A percentile compares a stretch with the other conserved stretches of the same genome.
Conservation (phyloP, 2,888 invertebrate species). For the Eupithecia inturbata region DNA sequence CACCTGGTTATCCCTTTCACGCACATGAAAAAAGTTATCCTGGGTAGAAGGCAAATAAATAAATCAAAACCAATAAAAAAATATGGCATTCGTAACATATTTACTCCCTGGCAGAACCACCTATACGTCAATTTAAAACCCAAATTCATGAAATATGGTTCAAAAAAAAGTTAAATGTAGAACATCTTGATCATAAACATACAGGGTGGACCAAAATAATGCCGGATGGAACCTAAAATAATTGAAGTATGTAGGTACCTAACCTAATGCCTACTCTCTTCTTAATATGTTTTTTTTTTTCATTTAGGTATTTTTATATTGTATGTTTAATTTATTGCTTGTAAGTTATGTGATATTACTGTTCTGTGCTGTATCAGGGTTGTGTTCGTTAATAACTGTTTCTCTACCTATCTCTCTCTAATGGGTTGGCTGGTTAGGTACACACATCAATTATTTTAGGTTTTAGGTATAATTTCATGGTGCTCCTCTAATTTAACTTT, state of each 20-base stretch:
- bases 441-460: background rate
- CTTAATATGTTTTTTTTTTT: too few species aligned
- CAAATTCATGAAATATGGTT: background rate
- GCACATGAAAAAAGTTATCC: slow-evolving; percentile 39
- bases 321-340: too few species aligned
- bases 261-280: too few species aligned
- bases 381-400: too few species aligned
- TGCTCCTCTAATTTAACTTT: background rate
- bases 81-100: slow-evolving; percentile 29
- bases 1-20: slow-evolving; percentile 32
- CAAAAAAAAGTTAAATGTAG: background rate
- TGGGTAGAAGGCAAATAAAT: slow-evolving; percentile 29
- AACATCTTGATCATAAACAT: background rate
- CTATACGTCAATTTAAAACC: slow-evolving; percentile 2
- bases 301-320: too few species aligned
- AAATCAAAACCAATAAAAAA: slow-evolving; percentile 11
- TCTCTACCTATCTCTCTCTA: too few species aligned
- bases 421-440: background rate
- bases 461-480: background rate
- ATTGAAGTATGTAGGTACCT: background rate
- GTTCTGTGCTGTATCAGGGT: too few species aligned
- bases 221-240: background rate
- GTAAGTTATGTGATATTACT: too few species aligned
- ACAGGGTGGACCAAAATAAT: background rate
- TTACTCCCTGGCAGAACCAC: slow-evolving; percentile 22